Conservation (phyloP, 2,888 invertebrate species). For the Aphrophora alni region DNA sequence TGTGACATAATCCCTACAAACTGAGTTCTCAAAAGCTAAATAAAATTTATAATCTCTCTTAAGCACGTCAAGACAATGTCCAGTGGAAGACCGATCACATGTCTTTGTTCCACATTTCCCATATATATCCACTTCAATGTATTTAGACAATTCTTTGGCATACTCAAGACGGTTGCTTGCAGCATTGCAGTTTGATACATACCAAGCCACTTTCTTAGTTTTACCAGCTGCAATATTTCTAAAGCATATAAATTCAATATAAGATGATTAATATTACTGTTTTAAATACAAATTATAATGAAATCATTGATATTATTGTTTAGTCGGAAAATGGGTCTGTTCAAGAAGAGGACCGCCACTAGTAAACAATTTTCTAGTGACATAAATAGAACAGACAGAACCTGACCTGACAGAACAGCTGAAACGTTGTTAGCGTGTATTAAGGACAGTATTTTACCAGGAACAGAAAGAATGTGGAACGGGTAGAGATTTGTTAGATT, state of each 20-base stretch:
- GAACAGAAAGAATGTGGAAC: no score
- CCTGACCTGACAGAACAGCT: no score
- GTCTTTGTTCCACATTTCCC: constrained; percentile 62
- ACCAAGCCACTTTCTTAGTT: constrained; percentile 63
- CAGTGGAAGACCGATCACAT: constrained; percentile 59
- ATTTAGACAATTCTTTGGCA: constrained; percentile 62
- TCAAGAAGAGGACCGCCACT: no score
- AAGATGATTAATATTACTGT: no score
- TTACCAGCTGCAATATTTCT: constrained; percentile 54
- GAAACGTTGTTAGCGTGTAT: no score
- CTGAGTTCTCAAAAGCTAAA: not conserved
- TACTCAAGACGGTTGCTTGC: constrained; percentile 62
- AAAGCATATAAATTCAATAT: constrained; percentile 52
- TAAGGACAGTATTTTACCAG: no score
- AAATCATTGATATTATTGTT: no score
- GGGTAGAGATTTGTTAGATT: no score
- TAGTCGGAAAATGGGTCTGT: no score
- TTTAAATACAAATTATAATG: no score
- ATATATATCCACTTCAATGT: constrained; percentile 60
- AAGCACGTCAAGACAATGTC: constrained; percentile 60
- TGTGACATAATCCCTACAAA: not conserved
- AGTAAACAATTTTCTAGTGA: no score
- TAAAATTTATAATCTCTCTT: constrained; percentile 58
- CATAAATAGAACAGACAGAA: no score
- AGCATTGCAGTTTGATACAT: constrained; percentile 66